Evolutionary conservation across 2,797 vertebrate species (phyloP).

Genomic region (Tolypeutes matacus): DNA sequence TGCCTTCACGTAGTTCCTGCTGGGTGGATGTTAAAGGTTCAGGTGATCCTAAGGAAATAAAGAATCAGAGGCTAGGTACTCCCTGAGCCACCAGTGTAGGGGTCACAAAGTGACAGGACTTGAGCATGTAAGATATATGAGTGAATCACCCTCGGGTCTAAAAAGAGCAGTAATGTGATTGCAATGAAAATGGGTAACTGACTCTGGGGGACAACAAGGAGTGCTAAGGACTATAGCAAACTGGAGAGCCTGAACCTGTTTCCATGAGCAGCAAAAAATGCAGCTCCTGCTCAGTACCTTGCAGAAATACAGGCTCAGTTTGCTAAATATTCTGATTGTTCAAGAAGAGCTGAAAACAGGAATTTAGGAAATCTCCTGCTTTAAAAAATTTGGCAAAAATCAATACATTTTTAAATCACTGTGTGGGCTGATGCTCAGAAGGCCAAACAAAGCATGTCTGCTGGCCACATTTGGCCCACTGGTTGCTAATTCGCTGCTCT

Average conservation of each 20-base stretch:
- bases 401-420: not conserved
- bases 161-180: not conserved
- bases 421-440: not conserved
- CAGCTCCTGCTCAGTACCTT: not conserved
- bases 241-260: not conserved
- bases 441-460: not conserved
- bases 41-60: conserved; percentile 7
- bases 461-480: not conserved
- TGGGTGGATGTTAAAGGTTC: not conserved
- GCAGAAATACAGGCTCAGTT: not conserved
- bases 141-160: not conserved
- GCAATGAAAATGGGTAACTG: not conserved
- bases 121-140: not conserved
- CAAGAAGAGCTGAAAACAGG: not conserved
- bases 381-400: not conserved
- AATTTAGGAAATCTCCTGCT: not conserved
- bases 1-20: not conserved
- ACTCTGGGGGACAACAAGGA: not conserved
- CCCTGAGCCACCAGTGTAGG: not conserved
- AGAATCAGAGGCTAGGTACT: not conserved
- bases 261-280: not conserved
- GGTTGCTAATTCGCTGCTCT: not conserved
- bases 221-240: not conserved
- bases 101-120: not conserved
- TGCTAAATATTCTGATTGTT: not conserved